Evolutionary conservation across 2,797 vertebrate species (phyloP), one percentile per base, ranked within the genome.

Genomic region (Allobates femoralis): DNA sequence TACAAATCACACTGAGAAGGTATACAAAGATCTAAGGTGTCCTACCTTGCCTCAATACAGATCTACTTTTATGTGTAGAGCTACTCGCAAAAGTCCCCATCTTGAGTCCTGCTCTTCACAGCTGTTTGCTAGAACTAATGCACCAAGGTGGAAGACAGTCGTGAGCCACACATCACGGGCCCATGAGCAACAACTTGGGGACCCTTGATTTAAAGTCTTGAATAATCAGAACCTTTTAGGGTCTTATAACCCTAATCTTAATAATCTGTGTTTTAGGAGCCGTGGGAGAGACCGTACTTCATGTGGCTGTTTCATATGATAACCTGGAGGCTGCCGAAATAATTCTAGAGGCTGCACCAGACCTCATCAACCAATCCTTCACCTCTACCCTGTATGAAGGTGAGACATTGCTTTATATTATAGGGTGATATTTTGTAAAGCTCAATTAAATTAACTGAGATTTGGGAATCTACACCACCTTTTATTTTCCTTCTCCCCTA

Each of bases 211-310:
- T 18, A 10, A 16, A 19, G 32, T 69, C 30, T 21, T 19, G 2
- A 34, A 18, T 21, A 34, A 69, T 37, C 1, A 0, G n/a, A 14
- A n/a, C 15, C 66, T 21, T 34, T n/a, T 3, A 3, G 16, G 21
- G 66, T 7, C 32, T 71, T 12, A 11, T 71, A n/a, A 8, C 34
- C 67, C 12, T 41, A 41, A 21, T 7, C 0, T 56, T 8, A 15
- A n/a, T 5, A 0, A 19, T 66, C 18, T 46, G 30, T 83, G 18
- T 11, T 60, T 67, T 83, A 99, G 98, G 98, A 1, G 96, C 95
- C 16, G 89, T 98, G 21, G 98, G 98, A 10, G 98, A 99, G 90
- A 99, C 98, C 0, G 97, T 96, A 0, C 94, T 99, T 15, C 98
- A 99, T 0, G 89, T 98, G 0, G 98, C 98, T 0, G 96, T 94